Evolutionary conservation across 2,113 vertebrate species (phyloP).

Genomic region (Nyctereutes procyonoides): DNA sequence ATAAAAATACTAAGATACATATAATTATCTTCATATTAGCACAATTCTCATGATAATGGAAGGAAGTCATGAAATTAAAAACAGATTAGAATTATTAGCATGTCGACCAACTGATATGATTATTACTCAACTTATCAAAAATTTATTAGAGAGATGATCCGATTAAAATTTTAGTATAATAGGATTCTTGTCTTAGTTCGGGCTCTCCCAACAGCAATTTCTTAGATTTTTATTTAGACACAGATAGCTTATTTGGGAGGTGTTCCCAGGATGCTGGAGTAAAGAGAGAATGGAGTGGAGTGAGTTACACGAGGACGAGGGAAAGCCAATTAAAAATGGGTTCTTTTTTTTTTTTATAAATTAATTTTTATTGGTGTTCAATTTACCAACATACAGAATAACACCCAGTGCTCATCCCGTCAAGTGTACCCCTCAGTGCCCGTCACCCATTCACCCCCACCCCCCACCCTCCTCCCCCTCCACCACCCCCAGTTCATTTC

Average conservation of each 20-base stretch:
- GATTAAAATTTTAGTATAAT: not conserved
- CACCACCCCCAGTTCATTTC: too few relatives aligned
- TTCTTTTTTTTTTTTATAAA: too few relatives aligned
- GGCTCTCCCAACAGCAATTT: not conserved
- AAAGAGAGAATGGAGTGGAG: not conserved
- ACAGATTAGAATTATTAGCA: not conserved
- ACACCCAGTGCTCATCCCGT: too few relatives aligned
- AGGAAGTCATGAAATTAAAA: constrained; percentile 22
- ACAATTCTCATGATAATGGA: not conserved
- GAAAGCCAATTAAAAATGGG: not conserved
- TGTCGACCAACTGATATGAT: not conserved
- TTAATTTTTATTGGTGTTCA: too few relatives aligned
- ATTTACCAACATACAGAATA: too few relatives aligned
- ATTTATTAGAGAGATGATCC: not conserved
- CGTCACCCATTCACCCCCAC: too few relatives aligned
- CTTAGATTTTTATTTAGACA: not conserved
- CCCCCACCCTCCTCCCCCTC: too few relatives aligned
- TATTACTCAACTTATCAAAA: constrained; percentile 4
- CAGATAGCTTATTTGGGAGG: not conserved
- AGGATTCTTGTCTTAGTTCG: not conserved
- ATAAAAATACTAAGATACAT: not conserved
- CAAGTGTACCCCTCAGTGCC: too few relatives aligned
- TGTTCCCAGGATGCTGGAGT: not conserved
- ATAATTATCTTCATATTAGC: not conserved
- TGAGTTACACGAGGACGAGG: too few relatives aligned